Conservation (phyloP, 2,888 invertebrate genomes). For the Malthinus seriepunctatus region DNA sequence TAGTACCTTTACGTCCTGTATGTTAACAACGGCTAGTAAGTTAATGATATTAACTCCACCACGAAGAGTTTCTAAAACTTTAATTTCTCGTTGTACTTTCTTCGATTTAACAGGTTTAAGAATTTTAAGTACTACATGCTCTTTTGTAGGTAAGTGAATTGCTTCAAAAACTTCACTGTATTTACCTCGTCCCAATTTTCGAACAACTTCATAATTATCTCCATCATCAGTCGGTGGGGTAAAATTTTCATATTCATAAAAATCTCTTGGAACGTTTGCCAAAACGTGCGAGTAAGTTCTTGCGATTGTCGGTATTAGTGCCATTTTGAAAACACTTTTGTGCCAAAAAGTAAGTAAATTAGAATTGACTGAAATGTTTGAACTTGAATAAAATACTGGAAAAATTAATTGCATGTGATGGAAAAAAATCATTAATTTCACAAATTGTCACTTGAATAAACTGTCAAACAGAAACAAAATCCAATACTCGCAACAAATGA, state of each 20-base stretch:
- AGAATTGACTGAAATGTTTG: no score
- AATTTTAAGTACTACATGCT: conserved; percentile 50
- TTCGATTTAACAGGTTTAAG: conserved; percentile 51
- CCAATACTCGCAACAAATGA: no score
- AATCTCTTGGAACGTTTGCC: conserved; percentile 44
- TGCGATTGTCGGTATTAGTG: conserved; percentile 38
- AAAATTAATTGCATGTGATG: no score
- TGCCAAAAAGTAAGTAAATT: no score
- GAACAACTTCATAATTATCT: conserved; percentile 46
- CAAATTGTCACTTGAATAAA: no score
- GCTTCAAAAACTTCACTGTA: conserved; percentile 54
- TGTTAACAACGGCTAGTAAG: conserved; percentile 43
- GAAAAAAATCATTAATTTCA: no score
- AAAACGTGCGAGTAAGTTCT: conserved; percentile 49
- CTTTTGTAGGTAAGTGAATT: conserved; percentile 42
- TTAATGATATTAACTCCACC: conserved; percentile 50
- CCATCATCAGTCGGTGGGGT: conserved; percentile 44
- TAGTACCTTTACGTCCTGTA: conserved; percentile 33
- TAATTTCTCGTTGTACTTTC: conserved; percentile 53
- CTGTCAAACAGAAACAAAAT: no score
- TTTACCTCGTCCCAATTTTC: conserved; percentile 53
- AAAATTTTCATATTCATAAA: conserved; percentile 50
- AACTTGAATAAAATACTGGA: no score
- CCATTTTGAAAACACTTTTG: no score
- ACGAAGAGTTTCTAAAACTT: conserved; percentile 50